These are phyloP conservation scores for Mustela lutreola DNA, from an alignment of 2,113 vertebrate genomes.

Conservation along the genomic window DNA sequence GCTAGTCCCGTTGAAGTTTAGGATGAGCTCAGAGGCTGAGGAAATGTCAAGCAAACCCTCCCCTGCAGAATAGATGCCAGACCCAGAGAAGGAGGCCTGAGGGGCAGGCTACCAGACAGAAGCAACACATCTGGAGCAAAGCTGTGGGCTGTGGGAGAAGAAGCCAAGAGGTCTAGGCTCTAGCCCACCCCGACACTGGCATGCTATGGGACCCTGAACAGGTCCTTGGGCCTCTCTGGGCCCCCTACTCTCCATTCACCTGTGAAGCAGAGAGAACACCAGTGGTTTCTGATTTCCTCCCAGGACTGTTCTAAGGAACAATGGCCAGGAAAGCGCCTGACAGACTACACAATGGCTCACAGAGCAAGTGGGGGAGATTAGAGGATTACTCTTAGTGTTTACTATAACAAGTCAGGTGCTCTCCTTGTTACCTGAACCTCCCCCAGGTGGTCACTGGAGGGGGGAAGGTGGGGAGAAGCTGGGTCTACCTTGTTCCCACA, in stretches of 20 bases:
- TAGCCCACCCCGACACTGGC: neutral
- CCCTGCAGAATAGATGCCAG: constrained; percentile 50
- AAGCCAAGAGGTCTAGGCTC: neutral
- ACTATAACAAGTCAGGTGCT: constrained; percentile 2
- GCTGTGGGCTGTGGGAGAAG: neutral
- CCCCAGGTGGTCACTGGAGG: neutral
- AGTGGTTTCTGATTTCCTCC: constrained; percentile 45
- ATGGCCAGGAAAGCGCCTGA: constrained; percentile 50
- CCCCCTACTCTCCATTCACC: constrained; percentile 32
- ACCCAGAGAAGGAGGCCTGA: constrained; percentile 32
- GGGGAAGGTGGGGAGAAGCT: neutral
- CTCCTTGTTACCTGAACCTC: constrained; percentile 44
- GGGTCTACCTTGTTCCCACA: neutral
- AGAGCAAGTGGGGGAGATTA: constrained; percentile 22
- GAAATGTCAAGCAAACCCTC: constrained; percentile 72
- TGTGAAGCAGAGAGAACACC: constrained; percentile 1
- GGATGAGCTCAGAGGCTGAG: constrained; percentile 73
- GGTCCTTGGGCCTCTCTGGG: neutral
- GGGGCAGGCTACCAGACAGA: constrained; percentile 36
- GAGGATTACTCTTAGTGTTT: constrained; percentile 18
- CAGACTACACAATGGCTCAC: constrained; percentile 31
- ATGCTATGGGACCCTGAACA: neutral
- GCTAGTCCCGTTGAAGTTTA: constrained; percentile 54
- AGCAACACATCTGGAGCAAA: constrained; percentile 37
- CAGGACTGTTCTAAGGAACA: constrained; percentile 20